Conservation (phyloP, 2,113 vertebrate genomes). For the Patagioenas fasciata region DNA sequence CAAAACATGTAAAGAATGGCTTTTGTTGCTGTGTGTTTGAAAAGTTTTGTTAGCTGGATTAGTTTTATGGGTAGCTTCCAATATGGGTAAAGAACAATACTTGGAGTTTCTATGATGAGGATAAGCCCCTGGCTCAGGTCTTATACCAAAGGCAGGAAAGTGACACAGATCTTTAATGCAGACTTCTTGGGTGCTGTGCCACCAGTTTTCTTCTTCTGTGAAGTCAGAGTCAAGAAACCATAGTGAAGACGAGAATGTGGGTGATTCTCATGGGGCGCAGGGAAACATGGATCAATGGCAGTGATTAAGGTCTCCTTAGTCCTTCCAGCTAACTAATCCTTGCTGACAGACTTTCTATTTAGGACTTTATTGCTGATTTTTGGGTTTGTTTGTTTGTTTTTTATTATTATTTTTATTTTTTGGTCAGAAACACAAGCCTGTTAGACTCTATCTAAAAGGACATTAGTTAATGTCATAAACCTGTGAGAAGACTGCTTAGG, state of each 20-base stretch:
- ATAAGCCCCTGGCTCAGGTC: neutral
- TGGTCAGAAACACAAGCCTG: neutral
- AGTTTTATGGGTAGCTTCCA: neutral
- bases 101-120: neutral
- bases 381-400: too few species aligned
- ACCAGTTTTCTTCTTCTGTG: neutral
- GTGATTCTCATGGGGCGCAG: neutral
- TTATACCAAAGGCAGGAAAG: neutral
- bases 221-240: neutral
- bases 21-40: neutral
- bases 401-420: too few species aligned
- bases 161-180: neutral
- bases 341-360: neutral
- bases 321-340: neutral
- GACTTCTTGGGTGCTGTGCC: neutral
- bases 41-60: neutral
- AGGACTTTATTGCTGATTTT: neutral
- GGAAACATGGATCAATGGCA: neutral
- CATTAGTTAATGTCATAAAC: neutral
- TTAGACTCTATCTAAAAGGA: neutral
- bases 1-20: neutral
- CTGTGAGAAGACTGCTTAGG: neutral
- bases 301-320: neutral
- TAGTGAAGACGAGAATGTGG: neutral
- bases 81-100: neutral